phyloP scores from a whole-genome alignment of 2,888 invertebrate species.

The Hyposoter didymator region DNA sequence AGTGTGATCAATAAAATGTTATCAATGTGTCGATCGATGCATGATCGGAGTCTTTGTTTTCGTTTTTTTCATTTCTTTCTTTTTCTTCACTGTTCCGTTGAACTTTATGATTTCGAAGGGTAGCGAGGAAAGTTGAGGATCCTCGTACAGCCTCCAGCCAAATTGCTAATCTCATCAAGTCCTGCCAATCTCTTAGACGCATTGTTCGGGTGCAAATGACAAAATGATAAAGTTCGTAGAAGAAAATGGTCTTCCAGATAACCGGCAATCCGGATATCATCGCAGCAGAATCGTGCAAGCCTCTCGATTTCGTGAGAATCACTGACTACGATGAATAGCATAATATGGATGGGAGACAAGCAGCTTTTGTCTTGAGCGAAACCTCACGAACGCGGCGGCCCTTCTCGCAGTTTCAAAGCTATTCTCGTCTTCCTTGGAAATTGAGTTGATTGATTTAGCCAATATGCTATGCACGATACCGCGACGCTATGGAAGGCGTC shows the following conservation, averaged over 20 bases:
- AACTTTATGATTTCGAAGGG: not conserved
- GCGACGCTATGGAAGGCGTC: not conserved
- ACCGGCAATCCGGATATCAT: not conserved
- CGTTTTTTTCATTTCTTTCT: not conserved
- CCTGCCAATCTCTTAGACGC: not conserved
- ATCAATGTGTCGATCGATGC: not conserved
- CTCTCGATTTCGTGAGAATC: not conserved
- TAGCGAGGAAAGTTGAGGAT: not conserved
- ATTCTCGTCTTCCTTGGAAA: slow-evolving; percentile 4
- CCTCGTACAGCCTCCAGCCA: not conserved
- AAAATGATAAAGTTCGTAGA: not conserved
- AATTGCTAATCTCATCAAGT: not conserved
- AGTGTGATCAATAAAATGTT: not conserved
- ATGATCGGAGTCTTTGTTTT: not conserved
- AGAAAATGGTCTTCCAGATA: not conserved
- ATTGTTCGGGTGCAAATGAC: slow-evolving; percentile 2
- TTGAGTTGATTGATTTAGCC: slow-evolving; percentile 6
- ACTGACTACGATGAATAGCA: slow-evolving; percentile 9
- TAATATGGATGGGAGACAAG: slow-evolving; percentile 9
- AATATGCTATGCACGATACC: not conserved
- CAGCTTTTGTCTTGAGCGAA: slow-evolving; percentile 18
- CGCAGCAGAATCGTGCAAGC: not conserved
- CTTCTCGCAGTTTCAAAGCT: slow-evolving; percentile 3
- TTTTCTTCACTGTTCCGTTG: not conserved
- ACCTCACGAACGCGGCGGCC: slow-evolving; percentile 7